Base-by-base conservation (phyloP, 2,797 vertebrate species). In the Astyanax mexicanus region DNA sequence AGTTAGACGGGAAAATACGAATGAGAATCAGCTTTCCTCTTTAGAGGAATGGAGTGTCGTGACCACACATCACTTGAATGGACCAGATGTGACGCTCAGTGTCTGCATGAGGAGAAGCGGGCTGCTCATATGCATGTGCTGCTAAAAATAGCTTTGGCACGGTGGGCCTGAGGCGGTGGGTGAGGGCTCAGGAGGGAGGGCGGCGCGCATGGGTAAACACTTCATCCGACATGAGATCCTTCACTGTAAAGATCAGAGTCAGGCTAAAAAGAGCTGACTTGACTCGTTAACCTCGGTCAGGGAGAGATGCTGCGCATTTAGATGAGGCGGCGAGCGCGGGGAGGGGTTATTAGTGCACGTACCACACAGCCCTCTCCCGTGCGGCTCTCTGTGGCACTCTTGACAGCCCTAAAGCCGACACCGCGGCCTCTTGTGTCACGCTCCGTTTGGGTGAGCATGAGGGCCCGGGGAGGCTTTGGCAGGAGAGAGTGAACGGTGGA, bases 371-470 rank as follows among this genome's bases (percentile, higher is more conserved):
- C 10, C 55, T 37, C 57, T 57, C 37, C 11, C 37, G n/a, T n/a
- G n/a, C n/a, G 72, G 79, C 81, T 73, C 69, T 71, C 84, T 77
- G 47, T 81, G 75, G 81, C 78, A 75, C 74, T 80, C 82, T 32
- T 13, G 77, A 83, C 89, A 80, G 87, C 86, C 84, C 89, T 89
- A 88, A 77, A 88, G 82, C 83, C 84, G 84, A 86, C 85, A 87
- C 87, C 84, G 84, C 72, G 80, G 79, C 86, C 84, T 37, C 75
- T 32, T 85, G 84, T 86, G 79, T 89, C 88, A 87, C 19, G 72
- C 52, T 79, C 82, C 80, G 85, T 84, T 89, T 81, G 79, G 75
- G 72, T 76, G 78, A 78, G 85, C 29, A 3, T 17, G 21, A 86
- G 84, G 86, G 86, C 81, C 77, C 69, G 61, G 71, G 64, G 81